Evolutionary conservation across 2,797 vertebrate genomes (phyloP).

Genomic region (Enoplosus armatus): DNA sequence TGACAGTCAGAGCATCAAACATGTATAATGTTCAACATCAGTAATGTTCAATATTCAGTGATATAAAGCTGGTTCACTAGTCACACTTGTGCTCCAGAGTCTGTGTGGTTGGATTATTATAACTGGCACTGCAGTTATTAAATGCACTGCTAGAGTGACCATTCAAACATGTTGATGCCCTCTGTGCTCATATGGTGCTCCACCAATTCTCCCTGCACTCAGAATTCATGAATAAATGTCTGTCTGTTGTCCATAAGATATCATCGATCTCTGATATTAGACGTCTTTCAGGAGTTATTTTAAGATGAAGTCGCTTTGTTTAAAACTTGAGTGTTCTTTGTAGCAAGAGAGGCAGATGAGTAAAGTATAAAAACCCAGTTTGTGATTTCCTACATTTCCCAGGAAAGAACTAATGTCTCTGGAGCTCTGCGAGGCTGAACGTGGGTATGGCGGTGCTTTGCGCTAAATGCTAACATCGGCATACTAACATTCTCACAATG

Average conservation of each 20-base stretch:
- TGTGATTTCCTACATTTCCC: neutral
- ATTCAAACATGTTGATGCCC: slow-evolving; percentile 11
- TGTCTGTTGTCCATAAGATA: neutral
- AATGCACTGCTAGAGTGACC: slow-evolving; percentile 1
- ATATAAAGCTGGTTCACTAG: neutral
- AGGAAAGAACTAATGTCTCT: neutral
- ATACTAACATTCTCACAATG: too few relatives aligned
- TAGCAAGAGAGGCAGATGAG: neutral
- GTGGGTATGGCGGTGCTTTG: too few relatives aligned
- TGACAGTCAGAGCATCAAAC: neutral
- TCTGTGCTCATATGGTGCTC: slow-evolving; percentile 12
- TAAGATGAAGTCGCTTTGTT: neutral
- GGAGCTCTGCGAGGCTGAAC: too few relatives aligned
- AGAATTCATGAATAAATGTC: slow-evolving; percentile 13
- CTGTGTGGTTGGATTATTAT: neutral
- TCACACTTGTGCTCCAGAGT: too few relatives aligned
- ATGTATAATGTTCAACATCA: neutral
- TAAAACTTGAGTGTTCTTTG: too few relatives aligned
- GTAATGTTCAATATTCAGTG: neutral
- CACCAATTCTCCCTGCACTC: neutral
- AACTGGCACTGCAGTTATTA: neutral
- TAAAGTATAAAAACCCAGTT: too few relatives aligned
- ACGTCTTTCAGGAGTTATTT: neutral
- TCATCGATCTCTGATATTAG: neutral
- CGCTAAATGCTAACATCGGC: too few relatives aligned